phyloP scores from a whole-genome alignment of 2,113 vertebrate genomes.

The Spea bombifrons region DNA sequence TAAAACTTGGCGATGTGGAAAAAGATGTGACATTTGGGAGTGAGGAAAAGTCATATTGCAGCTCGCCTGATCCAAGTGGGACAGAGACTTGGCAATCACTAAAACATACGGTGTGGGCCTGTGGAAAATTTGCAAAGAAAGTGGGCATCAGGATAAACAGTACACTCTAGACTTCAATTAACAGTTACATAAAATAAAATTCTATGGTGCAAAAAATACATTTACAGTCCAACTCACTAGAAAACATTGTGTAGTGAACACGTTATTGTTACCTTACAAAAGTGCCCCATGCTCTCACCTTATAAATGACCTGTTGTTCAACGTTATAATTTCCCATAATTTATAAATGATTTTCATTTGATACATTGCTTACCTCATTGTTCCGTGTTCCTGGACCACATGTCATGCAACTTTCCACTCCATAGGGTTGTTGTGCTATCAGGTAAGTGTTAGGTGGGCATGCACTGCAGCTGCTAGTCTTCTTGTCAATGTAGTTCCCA shows the following conservation, averaged over 20 bases:
- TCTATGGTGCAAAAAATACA: not conserved
- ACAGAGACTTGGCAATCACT: conserved; percentile 76
- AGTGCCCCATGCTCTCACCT: no score
- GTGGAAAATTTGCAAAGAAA: not conserved
- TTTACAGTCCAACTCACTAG: no score
- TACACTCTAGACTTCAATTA: no score
- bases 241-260: no score
- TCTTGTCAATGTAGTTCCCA: conserved; percentile 73
- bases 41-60: conserved; percentile 76
- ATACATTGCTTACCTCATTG: conserved; percentile 71
- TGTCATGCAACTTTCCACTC: conserved; percentile 69
- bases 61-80: conserved; percentile 41
- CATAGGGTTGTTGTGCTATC: conserved; percentile 68
- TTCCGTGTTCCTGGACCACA: conserved; percentile 82
- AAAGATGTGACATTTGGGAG: conserved; percentile 66
- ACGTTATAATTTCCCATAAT: no score
- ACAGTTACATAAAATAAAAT: not conserved
- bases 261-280: no score
- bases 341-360: not conserved
- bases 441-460: conserved; percentile 79
- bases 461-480: conserved; percentile 68
- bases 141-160: not conserved
- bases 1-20: conserved; percentile 78
- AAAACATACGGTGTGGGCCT: conserved; percentile 81
- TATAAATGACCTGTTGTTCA: no score